A percentile compares a stretch with the other conserved stretches of the same genome.
phyloP scores from a whole-genome alignment of 2,113 vertebrate genomes.

The Lonchura striata region DNA sequence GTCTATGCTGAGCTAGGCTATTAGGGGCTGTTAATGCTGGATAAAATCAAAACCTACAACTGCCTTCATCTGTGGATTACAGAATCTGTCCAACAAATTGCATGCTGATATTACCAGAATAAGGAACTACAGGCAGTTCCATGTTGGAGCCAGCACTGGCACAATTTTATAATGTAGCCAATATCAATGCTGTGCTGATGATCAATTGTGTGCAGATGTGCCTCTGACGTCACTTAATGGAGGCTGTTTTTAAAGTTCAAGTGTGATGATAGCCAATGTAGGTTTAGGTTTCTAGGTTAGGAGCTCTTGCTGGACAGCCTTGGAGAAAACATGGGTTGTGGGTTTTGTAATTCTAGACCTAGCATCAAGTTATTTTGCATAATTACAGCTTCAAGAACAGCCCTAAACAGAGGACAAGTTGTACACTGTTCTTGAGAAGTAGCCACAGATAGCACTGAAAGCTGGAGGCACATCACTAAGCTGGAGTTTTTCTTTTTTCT shows the following conservation, averaged over 20 bases:
- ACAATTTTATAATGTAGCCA: slow-evolving; percentile 31
- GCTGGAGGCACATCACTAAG: background rate
- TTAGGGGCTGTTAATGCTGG: slow-evolving; percentile 77
- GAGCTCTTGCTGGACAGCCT: background rate
- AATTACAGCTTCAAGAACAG: background rate
- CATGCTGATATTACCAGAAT: slow-evolving; percentile 57
- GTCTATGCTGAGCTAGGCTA: slow-evolving; percentile 76
- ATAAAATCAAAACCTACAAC: slow-evolving; percentile 75
- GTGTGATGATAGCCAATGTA: background rate
- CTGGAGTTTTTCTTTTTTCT: background rate
- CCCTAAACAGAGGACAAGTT: background rate
- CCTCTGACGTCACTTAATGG: slow-evolving; percentile 31
- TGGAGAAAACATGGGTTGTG: background rate
- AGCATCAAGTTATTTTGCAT: background rate
- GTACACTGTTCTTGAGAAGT: background rate
- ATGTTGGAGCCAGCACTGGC: slow-evolving; percentile 24
- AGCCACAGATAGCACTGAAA: background rate
- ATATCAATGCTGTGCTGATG: slow-evolving; percentile 20
- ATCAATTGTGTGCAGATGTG: background rate
- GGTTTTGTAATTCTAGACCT: background rate
- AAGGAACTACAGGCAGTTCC: slow-evolving; percentile 22
- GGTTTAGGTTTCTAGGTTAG: slow-evolving; percentile 3
- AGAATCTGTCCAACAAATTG: slow-evolving; percentile 76
- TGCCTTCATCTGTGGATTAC: slow-evolving; percentile 75
- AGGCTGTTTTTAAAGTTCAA: background rate